Evolutionary conservation across 2,888 invertebrate genomes (phyloP), one percentile per base, ranked within the genome.

Genomic region (Cecidostiba fungosa): DNA sequence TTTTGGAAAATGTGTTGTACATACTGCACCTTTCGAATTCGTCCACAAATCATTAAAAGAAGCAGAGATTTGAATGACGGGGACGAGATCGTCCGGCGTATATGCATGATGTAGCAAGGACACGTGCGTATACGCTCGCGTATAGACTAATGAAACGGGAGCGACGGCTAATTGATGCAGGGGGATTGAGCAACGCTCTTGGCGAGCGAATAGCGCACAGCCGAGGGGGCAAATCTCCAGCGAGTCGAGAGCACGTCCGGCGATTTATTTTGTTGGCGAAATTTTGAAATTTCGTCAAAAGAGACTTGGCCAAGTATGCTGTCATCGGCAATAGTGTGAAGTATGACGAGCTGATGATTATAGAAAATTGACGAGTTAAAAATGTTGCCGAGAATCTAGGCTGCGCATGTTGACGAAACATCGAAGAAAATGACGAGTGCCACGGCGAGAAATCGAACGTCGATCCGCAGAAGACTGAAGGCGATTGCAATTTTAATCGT

Each of bases 171-270:
- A 90, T 90, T 89, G 89, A 88, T 87, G 84, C 87, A 47, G 54
- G 76, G 85, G 72, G 87, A 90, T 91, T 91, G 89, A 89, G 90
- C 88, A 90, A 89, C 85, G 87, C 80, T 59, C n/a, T 81, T 12
- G 10, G 16, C 19, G 19, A 16, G 54, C 54, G 54, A 16, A n/a
- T 19, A 19, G 54, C 54, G 54, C n/a, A n/a, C 54, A n/a, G 87
- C 84, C 43, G 69, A 43, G 54, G 59, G 62, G 72, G 59, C 81
- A 87, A 88, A 86, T 86, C 84, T 69, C 23, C 23, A 0, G 59
- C 23, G 12, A n/a, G 59, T 10, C 2, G 59, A 59, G 23, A 59
- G 59, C n/a, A 8, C n/a, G 59, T 8, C 10, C 59, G 59, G 19
- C 8, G n/a, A 59, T 59, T 59, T 23, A n/a, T 54, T 54, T 54